Conservation (phyloP, 1,140 invertebrate species). For the Zaprionus davidi region DNA sequence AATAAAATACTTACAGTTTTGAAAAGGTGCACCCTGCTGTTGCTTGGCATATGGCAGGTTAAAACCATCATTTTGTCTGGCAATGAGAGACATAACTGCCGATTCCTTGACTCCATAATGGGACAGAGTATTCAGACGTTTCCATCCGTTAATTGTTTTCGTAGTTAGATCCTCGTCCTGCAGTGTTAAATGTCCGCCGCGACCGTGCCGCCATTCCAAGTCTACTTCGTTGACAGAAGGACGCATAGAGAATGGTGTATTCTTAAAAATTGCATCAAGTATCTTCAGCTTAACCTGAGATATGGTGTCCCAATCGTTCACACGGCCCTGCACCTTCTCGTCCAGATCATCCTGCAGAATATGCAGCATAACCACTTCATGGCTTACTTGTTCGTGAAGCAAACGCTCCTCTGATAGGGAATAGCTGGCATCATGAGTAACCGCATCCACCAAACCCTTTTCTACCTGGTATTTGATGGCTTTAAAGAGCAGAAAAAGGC, state of each 20-base stretch:
- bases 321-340: constrained; percentile 97
- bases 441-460: constrained; percentile 97
- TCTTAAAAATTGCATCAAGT: constrained; percentile 98
- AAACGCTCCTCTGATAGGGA: constrained; percentile 98
- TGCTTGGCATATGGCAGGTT: constrained; percentile 89
- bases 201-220: constrained; percentile 96
- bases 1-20: constrained; percentile 87
- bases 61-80: constrained; percentile 93
- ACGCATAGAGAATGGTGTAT: constrained; percentile 96
- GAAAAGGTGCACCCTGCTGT: constrained; percentile 88
- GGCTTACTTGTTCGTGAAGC: constrained; percentile 97
- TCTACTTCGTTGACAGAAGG: constrained; percentile 97
- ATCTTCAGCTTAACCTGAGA: constrained; percentile 99
- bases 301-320: constrained; percentile 99
- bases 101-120: constrained; percentile 97
- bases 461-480: constrained; percentile 99
- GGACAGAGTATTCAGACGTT: constrained; percentile 94
- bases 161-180: constrained; percentile 97
- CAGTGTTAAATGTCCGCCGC: constrained; percentile 94
- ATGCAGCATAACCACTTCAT: constrained; percentile 93
- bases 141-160: constrained; percentile 94
- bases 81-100: constrained; percentile 96
- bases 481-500: constrained; percentile 97
- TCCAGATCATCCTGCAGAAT: constrained; percentile 97
- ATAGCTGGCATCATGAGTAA: constrained; percentile 98